Conservation (phyloP, 2,888 invertebrate species). For the Smittia sp. region DNA sequence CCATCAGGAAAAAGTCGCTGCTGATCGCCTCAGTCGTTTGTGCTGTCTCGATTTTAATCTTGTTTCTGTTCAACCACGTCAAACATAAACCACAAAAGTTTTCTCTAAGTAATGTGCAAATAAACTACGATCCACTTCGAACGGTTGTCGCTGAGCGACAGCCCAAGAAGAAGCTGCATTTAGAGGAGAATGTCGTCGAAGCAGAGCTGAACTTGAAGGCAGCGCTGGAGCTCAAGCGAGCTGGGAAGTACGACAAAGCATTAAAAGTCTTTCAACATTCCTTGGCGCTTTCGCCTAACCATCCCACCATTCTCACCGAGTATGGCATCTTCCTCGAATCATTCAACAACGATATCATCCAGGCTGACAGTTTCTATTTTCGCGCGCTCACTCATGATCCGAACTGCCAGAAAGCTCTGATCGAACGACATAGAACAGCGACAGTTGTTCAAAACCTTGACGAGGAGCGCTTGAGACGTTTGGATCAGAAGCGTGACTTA, state of each 20-base stretch:
- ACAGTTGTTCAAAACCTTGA: conserved; percentile 89
- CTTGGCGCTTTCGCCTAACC: conserved; percentile 82
- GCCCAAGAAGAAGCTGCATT: neutral
- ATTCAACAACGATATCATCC: conserved; percentile 78
- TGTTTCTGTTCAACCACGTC: neutral
- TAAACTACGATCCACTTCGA: conserved; percentile 15
- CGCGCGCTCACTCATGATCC: conserved; percentile 82
- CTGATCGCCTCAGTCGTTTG: conserved; percentile 3
- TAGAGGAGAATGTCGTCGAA: conserved; percentile 56
- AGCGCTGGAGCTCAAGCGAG: conserved; percentile 78
- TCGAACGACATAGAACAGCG: conserved; percentile 79
- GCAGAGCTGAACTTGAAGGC: conserved; percentile 81
- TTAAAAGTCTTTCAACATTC: conserved; percentile 86
- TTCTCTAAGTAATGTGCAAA: neutral
- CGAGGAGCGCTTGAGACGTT: conserved; percentile 52
- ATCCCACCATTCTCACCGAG: conserved; percentile 87
- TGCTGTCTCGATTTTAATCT: neutral
- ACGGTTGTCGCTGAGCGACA: neutral
- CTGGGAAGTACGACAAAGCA: conserved; percentile 83
- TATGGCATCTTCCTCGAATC: conserved; percentile 93
- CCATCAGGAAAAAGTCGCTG: conserved; percentile 16
- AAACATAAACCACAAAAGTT: conserved; percentile 27
- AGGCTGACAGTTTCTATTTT: conserved; percentile 87
- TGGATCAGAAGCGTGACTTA: conserved; percentile 69
- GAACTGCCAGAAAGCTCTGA: conserved; percentile 73